Evolutionary conservation across 2,888 invertebrate species (phyloP), one percentile per base, ranked within the genome.

Genomic region (Himalopsyche anomala): DNA sequence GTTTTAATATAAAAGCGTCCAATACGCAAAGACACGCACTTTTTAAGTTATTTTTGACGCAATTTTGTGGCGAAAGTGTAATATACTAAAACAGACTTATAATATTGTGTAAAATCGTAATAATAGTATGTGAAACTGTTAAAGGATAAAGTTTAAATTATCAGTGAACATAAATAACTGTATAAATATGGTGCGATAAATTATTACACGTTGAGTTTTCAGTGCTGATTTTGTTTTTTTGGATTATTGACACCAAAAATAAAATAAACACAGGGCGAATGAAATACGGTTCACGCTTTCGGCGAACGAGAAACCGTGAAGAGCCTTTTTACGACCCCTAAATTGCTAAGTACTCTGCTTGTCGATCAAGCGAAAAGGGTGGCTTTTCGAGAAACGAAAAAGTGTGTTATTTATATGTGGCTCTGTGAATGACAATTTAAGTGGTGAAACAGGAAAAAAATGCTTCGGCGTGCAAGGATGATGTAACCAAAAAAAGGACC

Each of bases 401-500:
- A 74, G 74, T 74, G 74, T 74, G 74, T 74, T 74, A 74, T 74
- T 74, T 74, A 74, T 74, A 74, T 38, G 74, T 74, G 74, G 74
- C 74, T 36, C 74, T 74, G 74, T 74, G 74, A 74, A 74, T 74
- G 74, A 74, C 74, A 74, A 74, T 74, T 74, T 74, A 74, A 74
- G 74, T 74, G 38, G 74, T 74, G 74, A 74, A 74, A 74, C 74
- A 38, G 74, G 51, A 15, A 74, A 74, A 62, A 74, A 74, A 74
- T 74, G 74, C 74, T 74, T 36, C 36, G 38, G 15, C 74, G 74
- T 36, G 74, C 36, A 74, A 74, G 74, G 74, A 74, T 74, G 74
- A 74, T 74, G 74, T 74, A 74, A 74, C 74, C 74, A 38, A 74
- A 74, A 55, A 74, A 74, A 74, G 74, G 36, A 74, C 74, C 36